phyloP scores from a whole-genome alignment of 2,888 invertebrate genomes.

The Cerastis leucographa region DNA sequence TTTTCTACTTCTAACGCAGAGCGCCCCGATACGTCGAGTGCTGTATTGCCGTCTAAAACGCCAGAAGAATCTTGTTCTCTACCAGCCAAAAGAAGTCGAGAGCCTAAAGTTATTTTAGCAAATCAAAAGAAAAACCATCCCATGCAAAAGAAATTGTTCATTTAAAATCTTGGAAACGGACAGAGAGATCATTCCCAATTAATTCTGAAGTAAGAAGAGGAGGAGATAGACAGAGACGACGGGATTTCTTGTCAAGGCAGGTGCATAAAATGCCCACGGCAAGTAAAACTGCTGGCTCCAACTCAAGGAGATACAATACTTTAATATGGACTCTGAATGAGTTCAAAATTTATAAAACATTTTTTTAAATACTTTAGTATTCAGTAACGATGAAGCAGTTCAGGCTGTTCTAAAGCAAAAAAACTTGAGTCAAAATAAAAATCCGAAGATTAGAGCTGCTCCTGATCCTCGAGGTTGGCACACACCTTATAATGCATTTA shows the following conservation, averaged over 20 bases:
- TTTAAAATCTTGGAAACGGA: background rate
- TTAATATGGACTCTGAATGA: slow-evolving; percentile 10
- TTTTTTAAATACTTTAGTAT: background rate
- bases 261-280: slow-evolving; percentile 14
- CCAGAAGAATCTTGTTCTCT: slow-evolving; percentile 3
- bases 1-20: background rate
- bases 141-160: slow-evolving; percentile 12
- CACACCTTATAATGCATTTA: slow-evolving; percentile 1
- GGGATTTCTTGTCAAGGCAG: slow-evolving; percentile 12
- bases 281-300: background rate
- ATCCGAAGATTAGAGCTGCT: slow-evolving; percentile 4
- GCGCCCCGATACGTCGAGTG: background rate
- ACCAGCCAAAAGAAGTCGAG: slow-evolving; percentile 21
- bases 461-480: background rate
- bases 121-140: slow-evolving; percentile 11
- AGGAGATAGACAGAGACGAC: slow-evolving; percentile 7
- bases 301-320: slow-evolving; percentile 14
- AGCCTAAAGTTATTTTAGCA: background rate
- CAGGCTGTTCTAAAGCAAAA: slow-evolving; percentile 12
- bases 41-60: background rate
- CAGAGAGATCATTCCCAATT: slow-evolving; percentile 8
- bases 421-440: slow-evolving; percentile 11
- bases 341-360: slow-evolving; percentile 4
- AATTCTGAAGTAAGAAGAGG: slow-evolving; percentile 8
- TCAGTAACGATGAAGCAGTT: background rate